Evolutionary conservation across 2,797 vertebrate species (phyloP).

Genomic region (Urocyon cinereoargenteus): DNA sequence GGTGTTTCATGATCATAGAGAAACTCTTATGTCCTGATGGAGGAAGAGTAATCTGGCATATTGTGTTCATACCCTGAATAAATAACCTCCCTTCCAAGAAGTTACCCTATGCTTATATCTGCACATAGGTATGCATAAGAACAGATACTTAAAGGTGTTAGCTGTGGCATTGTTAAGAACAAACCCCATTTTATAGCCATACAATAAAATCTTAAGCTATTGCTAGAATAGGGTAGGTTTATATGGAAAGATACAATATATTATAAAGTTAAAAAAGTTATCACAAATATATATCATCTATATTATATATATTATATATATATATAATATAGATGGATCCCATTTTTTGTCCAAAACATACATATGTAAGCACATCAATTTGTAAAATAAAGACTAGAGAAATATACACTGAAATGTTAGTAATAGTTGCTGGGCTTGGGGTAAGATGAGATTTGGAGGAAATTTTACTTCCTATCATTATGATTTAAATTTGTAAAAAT

Average conservation of each 20-base stretch:
- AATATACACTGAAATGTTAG: background rate
- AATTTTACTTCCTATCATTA: background rate
- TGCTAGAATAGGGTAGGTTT: conserved; percentile 10
- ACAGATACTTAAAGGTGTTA: background rate
- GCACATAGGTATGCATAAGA: background rate
- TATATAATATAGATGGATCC: background rate
- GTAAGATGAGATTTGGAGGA: background rate
- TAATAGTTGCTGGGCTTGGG: background rate
- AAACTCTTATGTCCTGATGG: background rate
- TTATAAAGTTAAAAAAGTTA: background rate
- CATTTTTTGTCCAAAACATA: background rate
- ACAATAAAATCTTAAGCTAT: background rate
- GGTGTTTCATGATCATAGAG: background rate
- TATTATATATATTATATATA: no score
- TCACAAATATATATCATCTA: background rate
- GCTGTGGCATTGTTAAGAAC: background rate
- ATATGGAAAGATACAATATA: background rate
- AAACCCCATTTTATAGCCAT: background rate
- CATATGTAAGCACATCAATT: background rate
- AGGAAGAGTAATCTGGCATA: background rate
- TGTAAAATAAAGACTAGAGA: conserved; percentile 20
- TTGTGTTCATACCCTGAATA: background rate
- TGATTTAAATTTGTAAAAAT: conserved; percentile 15
- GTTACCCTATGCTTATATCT: background rate
- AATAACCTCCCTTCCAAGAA: background rate